A percentile compares a stretch with the other conserved stretches of the same genome.
These are phyloP conservation scores for Chelmon rostratus DNA, from an alignment of 2,797 vertebrate genomes.

Conservation along the genomic window DNA sequence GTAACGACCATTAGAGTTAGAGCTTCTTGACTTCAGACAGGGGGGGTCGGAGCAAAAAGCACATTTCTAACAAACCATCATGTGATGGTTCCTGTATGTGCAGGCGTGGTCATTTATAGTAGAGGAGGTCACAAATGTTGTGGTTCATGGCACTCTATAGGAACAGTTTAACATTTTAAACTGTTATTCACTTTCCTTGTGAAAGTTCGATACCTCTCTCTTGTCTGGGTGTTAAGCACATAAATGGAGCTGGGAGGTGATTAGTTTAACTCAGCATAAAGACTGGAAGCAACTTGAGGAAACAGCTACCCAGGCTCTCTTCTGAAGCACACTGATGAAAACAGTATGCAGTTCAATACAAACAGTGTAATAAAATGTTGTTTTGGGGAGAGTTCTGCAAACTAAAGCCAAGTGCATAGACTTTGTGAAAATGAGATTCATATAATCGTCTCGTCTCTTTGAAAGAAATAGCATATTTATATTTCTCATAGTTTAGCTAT, in stretches of 20 bases:
- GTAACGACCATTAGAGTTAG: constrained; percentile 21
- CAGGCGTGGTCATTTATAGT: background rate
- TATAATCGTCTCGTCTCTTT: background rate
- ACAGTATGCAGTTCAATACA: no score
- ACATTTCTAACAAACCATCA: constrained; percentile 1
- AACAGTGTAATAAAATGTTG: no score
- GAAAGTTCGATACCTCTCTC: background rate
- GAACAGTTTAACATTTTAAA: background rate
- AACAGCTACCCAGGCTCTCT: background rate
- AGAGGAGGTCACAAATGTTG: background rate
- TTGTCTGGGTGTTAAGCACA: background rate
- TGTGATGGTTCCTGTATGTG: background rate
- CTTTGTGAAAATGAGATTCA: background rate
- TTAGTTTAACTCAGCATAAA: background rate
- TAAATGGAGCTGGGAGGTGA: background rate
- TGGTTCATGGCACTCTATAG: background rate
- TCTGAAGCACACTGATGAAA: no score
- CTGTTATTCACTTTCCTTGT: background rate
- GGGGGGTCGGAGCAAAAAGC: constrained; percentile 18
- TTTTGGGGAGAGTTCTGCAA: no score
- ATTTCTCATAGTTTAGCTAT: background rate
- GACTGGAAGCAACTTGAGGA: background rate
- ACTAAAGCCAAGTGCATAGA: background rate
- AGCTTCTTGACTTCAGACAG: constrained; percentile 48
- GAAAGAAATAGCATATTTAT: background rate